Percentiles rank a stretch among this genome's conserved stretches.
Evolutionary conservation across 2,888 invertebrate species (phyloP).

Genomic region (Dryomyza anilis): DNA sequence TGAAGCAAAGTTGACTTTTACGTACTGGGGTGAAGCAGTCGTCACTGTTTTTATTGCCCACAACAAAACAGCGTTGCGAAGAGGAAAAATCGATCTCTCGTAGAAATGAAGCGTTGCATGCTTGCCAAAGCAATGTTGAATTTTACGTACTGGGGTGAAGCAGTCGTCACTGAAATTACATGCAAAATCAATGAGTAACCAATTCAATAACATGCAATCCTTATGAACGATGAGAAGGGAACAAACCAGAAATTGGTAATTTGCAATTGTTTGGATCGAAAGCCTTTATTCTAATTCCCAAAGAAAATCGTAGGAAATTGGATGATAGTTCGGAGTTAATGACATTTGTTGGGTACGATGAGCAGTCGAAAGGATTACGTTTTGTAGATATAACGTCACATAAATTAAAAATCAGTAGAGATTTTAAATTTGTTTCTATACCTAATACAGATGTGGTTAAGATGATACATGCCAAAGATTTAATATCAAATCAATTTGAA

Average conservation of each 20-base stretch:
- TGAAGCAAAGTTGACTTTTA: background rate
- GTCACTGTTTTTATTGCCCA: conserved; percentile 16
- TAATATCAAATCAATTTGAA: background rate
- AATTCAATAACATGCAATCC: background rate
- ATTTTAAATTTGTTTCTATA: conserved; percentile 16
- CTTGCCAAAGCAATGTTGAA: background rate
- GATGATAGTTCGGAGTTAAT: conserved; percentile 37
- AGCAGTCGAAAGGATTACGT: conserved; percentile 34
- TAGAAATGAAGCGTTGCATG: conserved; percentile 3
- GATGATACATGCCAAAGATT: background rate
- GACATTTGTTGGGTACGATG: too few relatives aligned
- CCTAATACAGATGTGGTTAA: background rate
- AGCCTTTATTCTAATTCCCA: conserved; percentile 31
- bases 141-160: conserved; percentile 9
- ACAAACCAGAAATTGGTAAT: background rate
- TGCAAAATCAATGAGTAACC: conserved; percentile 9
- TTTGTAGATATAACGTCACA: too few relatives aligned
- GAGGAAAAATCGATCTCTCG: conserved; percentile 11
- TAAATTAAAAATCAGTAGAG: conserved; percentile 22
- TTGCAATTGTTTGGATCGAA: conserved; percentile 29
- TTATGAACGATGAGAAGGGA: conserved; percentile 8
- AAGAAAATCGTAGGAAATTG: conserved; percentile 33
- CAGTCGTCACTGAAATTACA: conserved; percentile 8
- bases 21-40: conserved; percentile 10
- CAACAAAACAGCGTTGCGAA: conserved; percentile 21